Conservation (phyloP, 2,113 vertebrate genomes). For the Tamias sibiricus region DNA sequence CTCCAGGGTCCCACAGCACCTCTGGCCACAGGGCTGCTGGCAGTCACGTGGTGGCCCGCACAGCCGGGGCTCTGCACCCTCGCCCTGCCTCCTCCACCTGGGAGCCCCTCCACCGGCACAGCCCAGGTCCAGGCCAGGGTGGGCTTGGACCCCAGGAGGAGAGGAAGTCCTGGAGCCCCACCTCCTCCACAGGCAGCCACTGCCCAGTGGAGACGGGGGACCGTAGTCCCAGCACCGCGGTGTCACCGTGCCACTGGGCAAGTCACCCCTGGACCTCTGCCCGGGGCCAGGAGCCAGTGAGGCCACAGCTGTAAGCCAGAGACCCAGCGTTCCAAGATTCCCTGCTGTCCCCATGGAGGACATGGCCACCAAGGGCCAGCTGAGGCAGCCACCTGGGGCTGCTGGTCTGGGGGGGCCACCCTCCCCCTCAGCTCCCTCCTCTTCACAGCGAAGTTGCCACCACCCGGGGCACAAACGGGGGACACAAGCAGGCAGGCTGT, state of each 20-base stretch:
- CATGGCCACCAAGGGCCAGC: accelerated
- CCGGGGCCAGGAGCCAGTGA: accelerated
- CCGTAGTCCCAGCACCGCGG: no score
- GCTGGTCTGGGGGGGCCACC: accelerated
- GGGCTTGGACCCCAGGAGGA: no score
- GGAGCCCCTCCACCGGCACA: accelerated
- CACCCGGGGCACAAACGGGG: no score
- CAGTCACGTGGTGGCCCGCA: accelerated
- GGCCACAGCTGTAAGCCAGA: accelerated
- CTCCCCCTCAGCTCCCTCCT: not conserved
- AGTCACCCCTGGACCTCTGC: not conserved
- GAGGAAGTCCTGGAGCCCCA: no score
- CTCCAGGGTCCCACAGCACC: accelerated
- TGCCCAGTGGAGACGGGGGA: no score
- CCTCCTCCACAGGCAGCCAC: accelerated
- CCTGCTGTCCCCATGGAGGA: no score
- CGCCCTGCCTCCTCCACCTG: accelerated
- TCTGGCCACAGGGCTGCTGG: accelerated
- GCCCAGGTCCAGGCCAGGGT: not conserved
- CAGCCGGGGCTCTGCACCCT: accelerated
- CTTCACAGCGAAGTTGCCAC: not conserved
- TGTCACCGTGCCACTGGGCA: accelerated
- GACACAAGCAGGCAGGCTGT: accelerated
- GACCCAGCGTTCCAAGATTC: no score
- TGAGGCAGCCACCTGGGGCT: accelerated